phyloP scores from a whole-genome alignment of 2,888 invertebrate species.

The Willowsia nigromaculata region DNA sequence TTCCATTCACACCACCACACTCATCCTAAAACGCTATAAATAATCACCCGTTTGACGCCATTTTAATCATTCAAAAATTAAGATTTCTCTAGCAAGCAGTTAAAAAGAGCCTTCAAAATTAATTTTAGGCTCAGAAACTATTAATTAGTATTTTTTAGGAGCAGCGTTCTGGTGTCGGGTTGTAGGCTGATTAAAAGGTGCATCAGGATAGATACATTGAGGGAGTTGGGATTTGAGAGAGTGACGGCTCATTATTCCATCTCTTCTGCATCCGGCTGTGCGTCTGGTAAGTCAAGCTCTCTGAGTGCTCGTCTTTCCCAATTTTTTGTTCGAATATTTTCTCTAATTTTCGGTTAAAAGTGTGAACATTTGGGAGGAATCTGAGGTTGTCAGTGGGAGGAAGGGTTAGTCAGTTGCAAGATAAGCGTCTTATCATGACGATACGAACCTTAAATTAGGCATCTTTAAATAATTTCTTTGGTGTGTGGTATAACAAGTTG shows the following conservation, averaged over 20 bases:
- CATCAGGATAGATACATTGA: not conserved
- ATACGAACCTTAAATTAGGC: constrained; percentile 6
- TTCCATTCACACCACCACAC: not conserved
- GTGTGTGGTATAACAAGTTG: not conserved
- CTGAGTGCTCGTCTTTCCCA: constrained; percentile 80
- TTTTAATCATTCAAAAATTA: not conserved
- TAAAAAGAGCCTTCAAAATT: no score
- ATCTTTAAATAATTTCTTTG: not conserved
- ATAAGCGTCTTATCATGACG: constrained; percentile 20
- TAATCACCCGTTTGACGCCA: not conserved
- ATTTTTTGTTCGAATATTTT: not conserved
- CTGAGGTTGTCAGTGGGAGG: not conserved
- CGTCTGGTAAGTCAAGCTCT: constrained; percentile 76
- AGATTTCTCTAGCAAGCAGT: no score
- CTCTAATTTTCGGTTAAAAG: not conserved
- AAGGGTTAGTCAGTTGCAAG: not conserved
- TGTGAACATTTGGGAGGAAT: not conserved
- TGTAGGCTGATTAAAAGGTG: not conserved
- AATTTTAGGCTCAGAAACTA: no score
- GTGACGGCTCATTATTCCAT: constrained; percentile 70
- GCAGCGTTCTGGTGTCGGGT: not conserved
- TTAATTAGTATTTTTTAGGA: not conserved
- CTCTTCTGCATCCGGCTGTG: constrained; percentile 78
- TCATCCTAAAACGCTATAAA: constrained; percentile 1
- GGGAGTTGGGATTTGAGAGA: constrained; percentile 7